Percentiles rank a stretch among this genome's conserved stretches.
Conservation (phyloP, 35 echinoderm and acorn worm species). For the Apostichopus californicus region DNA sequence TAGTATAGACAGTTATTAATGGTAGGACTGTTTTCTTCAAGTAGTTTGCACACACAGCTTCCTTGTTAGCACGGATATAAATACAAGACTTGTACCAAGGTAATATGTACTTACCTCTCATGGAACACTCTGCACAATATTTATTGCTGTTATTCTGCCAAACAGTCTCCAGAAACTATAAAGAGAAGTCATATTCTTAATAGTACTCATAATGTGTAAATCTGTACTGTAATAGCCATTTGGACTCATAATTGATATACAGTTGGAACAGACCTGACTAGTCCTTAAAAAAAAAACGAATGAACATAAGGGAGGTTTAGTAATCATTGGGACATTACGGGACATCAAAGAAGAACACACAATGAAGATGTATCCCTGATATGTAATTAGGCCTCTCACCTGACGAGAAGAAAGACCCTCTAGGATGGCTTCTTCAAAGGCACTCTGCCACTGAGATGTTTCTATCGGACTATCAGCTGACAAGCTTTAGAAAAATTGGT, state of each 20-base stretch:
- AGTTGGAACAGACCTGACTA: no score
- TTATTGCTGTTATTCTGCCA: constrained; percentile 55
- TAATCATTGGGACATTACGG: no score
- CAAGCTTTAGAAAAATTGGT: constrained; percentile 29
- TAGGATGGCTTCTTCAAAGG: constrained; percentile 60
- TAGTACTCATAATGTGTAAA: no score
- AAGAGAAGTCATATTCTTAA: background rate
- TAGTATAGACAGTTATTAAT: background rate
- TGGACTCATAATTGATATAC: no score
- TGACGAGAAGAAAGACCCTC: constrained; percentile 77
- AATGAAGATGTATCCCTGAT: no score
- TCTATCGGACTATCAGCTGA: constrained; percentile 66
- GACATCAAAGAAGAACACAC: no score
- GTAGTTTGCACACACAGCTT: background rate
- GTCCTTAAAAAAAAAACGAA: no score
- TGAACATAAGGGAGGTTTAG: no score
- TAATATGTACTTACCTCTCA: constrained; percentile 39
- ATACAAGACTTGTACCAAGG: background rate
- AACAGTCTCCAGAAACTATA: constrained; percentile 54
- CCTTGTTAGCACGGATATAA: background rate
- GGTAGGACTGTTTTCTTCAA: background rate
- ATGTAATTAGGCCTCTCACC: constrained; percentile 33
- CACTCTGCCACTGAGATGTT: constrained; percentile 67
- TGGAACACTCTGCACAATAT: constrained; percentile 70
- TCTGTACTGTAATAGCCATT: no score